Percentiles rank a stretch among this genome's conserved stretches.
phyloP scores from a whole-genome alignment of 92 coral and sea anemone species.

The Galaxea fascicularis region DNA sequence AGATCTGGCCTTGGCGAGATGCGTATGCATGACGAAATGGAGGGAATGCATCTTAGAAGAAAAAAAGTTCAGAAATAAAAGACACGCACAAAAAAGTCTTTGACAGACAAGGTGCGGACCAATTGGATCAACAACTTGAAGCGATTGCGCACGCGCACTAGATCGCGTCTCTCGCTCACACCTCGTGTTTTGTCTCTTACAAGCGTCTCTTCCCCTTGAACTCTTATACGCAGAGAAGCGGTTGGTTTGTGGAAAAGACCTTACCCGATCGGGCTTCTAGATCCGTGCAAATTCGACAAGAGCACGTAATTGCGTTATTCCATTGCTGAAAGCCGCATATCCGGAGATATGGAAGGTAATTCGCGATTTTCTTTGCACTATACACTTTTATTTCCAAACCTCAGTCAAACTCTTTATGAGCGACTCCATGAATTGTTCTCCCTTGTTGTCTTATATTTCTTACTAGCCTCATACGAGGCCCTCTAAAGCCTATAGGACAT shows the following conservation, averaged over 20 bases:
- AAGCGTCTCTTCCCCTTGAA: slow-evolving; percentile 75
- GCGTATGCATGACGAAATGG: slow-evolving; percentile 1
- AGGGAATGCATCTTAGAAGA: slow-evolving; percentile 23
- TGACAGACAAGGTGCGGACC: slow-evolving; percentile 26
- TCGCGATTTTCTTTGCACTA: slow-evolving; percentile 57
- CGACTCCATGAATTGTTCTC: slow-evolving; percentile 72
- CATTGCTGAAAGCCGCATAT: slow-evolving; percentile 72
- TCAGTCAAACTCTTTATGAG: slow-evolving; percentile 75
- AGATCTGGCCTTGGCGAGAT: neutral
- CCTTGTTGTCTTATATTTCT: slow-evolving; percentile 81
- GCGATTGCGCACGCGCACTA: slow-evolving; percentile 79
- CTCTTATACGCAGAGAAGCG: slow-evolving; percentile 66
- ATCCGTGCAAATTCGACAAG: slow-evolving; percentile 69
- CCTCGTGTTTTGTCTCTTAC: slow-evolving; percentile 86
- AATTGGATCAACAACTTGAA: slow-evolving; percentile 8
- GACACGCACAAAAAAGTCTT: slow-evolving; percentile 8
- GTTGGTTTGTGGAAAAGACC: slow-evolving; percentile 48
- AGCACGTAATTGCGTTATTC: slow-evolving; percentile 69
- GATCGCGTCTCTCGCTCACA: slow-evolving; percentile 63
- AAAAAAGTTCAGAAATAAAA: neutral
- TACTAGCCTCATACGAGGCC: slow-evolving; percentile 71
- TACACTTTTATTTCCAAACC: slow-evolving; percentile 64
- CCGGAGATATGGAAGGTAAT: slow-evolving; percentile 90
- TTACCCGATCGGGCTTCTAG: slow-evolving; percentile 45
- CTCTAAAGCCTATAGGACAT: slow-evolving; percentile 65